Evolutionary conservation across 2,888 invertebrate genomes (phyloP).

Genomic region (Troides oblongomaculatus): DNA sequence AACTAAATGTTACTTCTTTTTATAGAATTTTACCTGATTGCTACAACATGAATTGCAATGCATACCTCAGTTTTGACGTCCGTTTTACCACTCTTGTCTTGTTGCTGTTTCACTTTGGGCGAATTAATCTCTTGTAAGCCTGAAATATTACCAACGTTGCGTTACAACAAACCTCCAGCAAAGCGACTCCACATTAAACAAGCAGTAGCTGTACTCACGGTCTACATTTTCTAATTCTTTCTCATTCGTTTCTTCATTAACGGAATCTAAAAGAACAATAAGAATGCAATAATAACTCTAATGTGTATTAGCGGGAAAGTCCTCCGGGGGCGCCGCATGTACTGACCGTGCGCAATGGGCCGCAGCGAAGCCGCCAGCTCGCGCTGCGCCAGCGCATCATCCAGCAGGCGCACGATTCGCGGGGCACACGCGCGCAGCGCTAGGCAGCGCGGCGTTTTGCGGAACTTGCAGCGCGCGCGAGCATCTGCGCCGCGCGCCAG

Average conservation of each 20-base stretch:
- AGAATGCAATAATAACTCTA: background rate
- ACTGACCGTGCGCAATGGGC: slow-evolving; percentile 36
- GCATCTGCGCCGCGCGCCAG: slow-evolving; percentile 88
- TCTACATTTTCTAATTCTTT: background rate
- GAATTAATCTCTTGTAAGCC: slow-evolving; percentile 35
- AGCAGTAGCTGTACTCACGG: slow-evolving; percentile 2
- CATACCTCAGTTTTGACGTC: slow-evolving; percentile 38
- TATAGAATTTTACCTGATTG: background rate
- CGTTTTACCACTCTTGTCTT: slow-evolving; percentile 32
- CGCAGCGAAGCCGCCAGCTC: slow-evolving; percentile 42
- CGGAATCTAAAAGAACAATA: background rate
- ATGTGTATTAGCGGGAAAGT: background rate
- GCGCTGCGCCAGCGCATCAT: slow-evolving; percentile 40
- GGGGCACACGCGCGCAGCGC: slow-evolving; percentile 37
- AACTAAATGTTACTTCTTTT: no score
- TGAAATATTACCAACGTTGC: slow-evolving; percentile 29
- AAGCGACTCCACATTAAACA: background rate
- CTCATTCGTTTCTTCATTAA: background rate
- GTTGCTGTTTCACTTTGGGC: slow-evolving; percentile 30
- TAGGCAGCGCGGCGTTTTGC: slow-evolving; percentile 52
- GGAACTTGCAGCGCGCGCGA: slow-evolving; percentile 65
- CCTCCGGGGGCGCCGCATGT: background rate
- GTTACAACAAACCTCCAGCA: background rate
- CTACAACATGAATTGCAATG: background rate
- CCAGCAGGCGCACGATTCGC: slow-evolving; percentile 40